Conservation (phyloP, 2,888 invertebrate genomes). For the Plusia festucae region DNA sequence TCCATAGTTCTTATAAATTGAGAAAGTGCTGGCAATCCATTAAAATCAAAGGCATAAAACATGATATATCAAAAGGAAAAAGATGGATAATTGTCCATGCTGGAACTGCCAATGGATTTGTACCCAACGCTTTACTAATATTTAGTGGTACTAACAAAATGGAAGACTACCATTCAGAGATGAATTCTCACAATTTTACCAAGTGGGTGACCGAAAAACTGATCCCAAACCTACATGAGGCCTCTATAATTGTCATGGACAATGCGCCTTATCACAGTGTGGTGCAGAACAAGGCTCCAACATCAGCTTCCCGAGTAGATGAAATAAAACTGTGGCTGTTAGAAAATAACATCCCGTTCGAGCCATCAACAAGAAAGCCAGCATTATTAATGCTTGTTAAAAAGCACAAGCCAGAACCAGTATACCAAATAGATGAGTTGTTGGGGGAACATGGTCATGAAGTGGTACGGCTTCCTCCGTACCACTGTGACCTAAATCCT, state of each 20-base stretch:
- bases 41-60: conserved; percentile 21
- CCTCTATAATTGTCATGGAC: background rate
- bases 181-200: conserved; percentile 9
- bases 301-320: background rate
- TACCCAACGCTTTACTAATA: conserved; percentile 48
- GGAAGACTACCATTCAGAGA: conserved; percentile 52
- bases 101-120: conserved; percentile 51
- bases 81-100: too few species aligned
- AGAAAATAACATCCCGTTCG: background rate
- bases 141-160: conserved; percentile 48
- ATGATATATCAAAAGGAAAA: conserved; percentile 44
- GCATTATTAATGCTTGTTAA: background rate
- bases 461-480: too few species aligned
- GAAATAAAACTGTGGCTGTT: background rate
- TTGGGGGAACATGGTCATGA: too few species aligned
- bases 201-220: conserved; percentile 3
- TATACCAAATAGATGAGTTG: too few species aligned
- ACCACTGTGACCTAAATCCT: too few species aligned
- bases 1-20: conserved; percentile 50
- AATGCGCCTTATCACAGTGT: background rate
- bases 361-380: background rate
- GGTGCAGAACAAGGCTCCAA: background rate
- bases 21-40: conserved; percentile 53
- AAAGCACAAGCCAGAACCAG: background rate
- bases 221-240: background rate